Conservation (phyloP, 2,113 vertebrate species). For the Lepus europaeus region DNA sequence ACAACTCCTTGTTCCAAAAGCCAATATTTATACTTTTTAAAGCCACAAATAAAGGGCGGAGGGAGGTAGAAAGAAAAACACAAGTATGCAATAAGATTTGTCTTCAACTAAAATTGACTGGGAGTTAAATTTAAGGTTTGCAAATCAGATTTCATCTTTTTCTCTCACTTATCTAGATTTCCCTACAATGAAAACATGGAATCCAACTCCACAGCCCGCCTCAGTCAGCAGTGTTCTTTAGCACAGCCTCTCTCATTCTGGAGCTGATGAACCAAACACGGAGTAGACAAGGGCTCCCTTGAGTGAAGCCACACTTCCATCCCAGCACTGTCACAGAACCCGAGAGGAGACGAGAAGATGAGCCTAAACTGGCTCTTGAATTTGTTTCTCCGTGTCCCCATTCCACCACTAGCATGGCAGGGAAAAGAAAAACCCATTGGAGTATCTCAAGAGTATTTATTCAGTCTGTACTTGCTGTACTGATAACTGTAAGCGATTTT, state of each 20-base stretch:
- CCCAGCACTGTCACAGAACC: neutral
- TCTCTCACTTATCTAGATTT: neutral
- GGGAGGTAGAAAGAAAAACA: neutral
- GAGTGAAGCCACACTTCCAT: neutral
- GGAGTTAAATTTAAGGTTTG: constrained; percentile 6
- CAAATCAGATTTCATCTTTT: neutral
- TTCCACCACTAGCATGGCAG: neutral
- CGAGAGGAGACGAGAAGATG: no score
- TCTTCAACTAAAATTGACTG: neutral
- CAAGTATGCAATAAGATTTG: constrained; percentile 23
- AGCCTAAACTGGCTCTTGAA: neutral
- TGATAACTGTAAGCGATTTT: neutral
- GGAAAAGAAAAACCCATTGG: neutral
- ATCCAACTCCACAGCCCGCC: accelerated
- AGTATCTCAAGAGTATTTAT: neutral
- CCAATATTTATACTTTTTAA: constrained; percentile 22
- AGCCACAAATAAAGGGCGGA: constrained; percentile 37
- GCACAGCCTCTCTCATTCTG: no score
- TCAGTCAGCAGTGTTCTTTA: accelerated
- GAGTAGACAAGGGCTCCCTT: no score
- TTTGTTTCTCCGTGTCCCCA: neutral
- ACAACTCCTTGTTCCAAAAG: constrained; percentile 41
- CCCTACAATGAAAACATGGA: neutral
- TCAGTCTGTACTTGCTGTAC: neutral
- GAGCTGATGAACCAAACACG: neutral